These are phyloP conservation scores for Rostratula benghalensis DNA, from an alignment of 2,113 vertebrate genomes.

Conservation along the genomic window DNA sequence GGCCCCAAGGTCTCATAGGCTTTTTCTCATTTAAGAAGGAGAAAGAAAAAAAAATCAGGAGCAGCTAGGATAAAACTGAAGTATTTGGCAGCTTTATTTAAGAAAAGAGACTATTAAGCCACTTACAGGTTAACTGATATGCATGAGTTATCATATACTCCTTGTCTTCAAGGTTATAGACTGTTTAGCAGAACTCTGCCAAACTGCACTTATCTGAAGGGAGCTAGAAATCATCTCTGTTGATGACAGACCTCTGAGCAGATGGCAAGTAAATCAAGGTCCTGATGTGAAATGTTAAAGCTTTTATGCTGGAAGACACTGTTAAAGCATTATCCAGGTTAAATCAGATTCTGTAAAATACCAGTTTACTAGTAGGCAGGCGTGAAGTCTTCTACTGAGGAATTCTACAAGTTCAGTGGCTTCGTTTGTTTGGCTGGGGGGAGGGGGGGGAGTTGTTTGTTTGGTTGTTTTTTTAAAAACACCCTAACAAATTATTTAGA, in stretches of 20 bases:
- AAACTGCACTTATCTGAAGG: conserved; percentile 70
- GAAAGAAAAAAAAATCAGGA: neutral
- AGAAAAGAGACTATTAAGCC: conserved; percentile 55
- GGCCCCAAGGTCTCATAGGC: neutral
- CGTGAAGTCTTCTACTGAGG: conserved; percentile 30
- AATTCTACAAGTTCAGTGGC: neutral
- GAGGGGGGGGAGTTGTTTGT: too few relatives aligned
- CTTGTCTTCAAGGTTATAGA: conserved; percentile 76
- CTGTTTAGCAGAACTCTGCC: conserved; percentile 73
- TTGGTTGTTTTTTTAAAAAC: neutral
- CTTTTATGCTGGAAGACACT: conserved; percentile 67
- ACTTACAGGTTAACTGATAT: conserved; percentile 63
- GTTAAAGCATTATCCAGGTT: conserved; percentile 69
- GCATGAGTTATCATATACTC: conserved; percentile 54
- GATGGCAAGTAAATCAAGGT: conserved; percentile 81
- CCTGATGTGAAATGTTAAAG: conserved; percentile 71
- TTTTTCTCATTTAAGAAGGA: neutral
- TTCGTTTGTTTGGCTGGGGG: neutral
- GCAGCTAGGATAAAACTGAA: conserved; percentile 10
- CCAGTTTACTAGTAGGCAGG: conserved; percentile 38
- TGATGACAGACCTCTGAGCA: conserved; percentile 76
- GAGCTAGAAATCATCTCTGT: conserved; percentile 74
- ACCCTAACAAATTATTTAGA: neutral
- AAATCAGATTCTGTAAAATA: conserved; percentile 39
- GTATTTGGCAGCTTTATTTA: conserved; percentile 14